These are phyloP conservation scores for Momotus momota DNA, from an alignment of 2,797 vertebrate species.

Conservation along the genomic window DNA sequence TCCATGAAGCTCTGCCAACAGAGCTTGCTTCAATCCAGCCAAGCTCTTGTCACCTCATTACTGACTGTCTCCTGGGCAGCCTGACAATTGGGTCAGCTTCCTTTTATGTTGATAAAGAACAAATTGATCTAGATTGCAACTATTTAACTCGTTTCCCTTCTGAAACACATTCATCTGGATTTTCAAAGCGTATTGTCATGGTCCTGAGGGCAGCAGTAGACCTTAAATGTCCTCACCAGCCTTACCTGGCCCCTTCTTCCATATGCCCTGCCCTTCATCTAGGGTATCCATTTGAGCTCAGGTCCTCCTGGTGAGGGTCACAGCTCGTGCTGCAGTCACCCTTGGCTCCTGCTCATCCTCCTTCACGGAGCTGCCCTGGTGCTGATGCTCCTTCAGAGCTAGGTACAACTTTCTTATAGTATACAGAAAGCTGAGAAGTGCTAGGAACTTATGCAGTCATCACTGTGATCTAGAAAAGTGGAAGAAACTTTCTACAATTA, in stretches of 20 bases:
- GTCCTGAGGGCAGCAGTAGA: background rate
- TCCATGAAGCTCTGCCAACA: slow-evolving; percentile 6
- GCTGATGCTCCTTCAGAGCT: background rate
- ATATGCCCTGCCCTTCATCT: rapidly evolving
- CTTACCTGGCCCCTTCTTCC: rapidly evolving
- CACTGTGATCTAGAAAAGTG: background rate
- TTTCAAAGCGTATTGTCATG: background rate
- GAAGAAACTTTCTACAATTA: background rate
- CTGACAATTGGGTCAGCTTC: background rate
- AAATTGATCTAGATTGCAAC: background rate
- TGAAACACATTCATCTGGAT: background rate
- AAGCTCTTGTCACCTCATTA: background rate
- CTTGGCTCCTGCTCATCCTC: background rate
- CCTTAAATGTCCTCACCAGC: background rate
- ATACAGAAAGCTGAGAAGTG: background rate
- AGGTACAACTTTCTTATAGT: background rate
- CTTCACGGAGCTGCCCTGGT: background rate
- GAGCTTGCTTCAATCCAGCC: background rate
- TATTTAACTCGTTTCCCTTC: background rate
- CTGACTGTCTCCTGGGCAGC: background rate
- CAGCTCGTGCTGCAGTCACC: background rate
- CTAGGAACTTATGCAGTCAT: background rate
- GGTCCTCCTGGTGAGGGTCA: too few species aligned
- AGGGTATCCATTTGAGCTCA: too few species aligned
- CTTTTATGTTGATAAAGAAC: background rate